Conservation (phyloP, 2,113 vertebrate species). For the Plecotus auritus region DNA sequence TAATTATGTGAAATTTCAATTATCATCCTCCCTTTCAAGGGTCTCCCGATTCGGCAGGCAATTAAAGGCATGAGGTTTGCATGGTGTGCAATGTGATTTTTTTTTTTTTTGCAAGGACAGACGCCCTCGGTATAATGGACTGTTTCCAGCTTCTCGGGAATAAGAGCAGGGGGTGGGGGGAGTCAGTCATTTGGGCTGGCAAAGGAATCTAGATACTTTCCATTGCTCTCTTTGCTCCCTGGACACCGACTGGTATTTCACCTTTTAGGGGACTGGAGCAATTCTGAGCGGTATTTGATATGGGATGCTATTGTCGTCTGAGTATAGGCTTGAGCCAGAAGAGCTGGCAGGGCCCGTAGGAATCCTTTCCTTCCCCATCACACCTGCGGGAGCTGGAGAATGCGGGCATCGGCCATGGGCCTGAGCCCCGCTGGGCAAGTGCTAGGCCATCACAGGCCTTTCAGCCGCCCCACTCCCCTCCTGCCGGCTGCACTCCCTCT, state of each 20-base stretch:
- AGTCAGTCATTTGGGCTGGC: neutral
- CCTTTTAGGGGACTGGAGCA: neutral
- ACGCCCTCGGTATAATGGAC: rapidly evolving
- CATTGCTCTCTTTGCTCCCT: neutral
- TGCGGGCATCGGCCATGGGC: rapidly evolving
- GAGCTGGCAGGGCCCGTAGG: rapidly evolving
- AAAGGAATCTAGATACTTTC: rapidly evolving
- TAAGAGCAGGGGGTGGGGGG: rapidly evolving
- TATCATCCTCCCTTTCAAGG: constrained; percentile 48
- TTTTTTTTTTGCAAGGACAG: neutral
- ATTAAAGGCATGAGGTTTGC: neutral
- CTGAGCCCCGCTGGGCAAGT: neutral
- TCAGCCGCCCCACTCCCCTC: neutral
- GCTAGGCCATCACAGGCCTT: neutral
- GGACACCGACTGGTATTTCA: rapidly evolving
- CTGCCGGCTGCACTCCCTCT: neutral
- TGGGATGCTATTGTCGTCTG: neutral
- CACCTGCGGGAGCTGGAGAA: neutral
- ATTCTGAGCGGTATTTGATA: neutral
- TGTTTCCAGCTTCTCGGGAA: neutral
- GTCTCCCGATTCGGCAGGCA: constrained; percentile 30
- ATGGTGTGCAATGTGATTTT: rapidly evolving
- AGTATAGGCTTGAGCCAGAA: rapidly evolving
- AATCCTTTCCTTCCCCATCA: neutral
- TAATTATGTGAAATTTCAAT: constrained; percentile 72